Base-by-base conservation (phyloP, 2,797 vertebrate species). In the Paratrypauchen microcephalus region DNA sequence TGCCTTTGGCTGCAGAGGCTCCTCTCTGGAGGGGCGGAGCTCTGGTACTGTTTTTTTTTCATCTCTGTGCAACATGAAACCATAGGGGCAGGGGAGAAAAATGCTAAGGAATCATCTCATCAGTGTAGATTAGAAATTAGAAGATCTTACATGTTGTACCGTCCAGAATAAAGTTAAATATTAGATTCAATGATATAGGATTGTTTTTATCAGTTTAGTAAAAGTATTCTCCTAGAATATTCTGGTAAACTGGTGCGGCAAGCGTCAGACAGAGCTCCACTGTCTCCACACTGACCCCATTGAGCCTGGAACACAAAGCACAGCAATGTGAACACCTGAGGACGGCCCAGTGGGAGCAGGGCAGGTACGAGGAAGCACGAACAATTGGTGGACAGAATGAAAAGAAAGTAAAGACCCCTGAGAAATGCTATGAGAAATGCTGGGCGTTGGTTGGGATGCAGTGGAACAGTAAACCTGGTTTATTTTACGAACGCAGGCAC, bases 341-440 rank as follows among this genome's bases (percentile, higher is more conserved):
- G 83, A 81, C 0, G n/a, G 73, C 74, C 81, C 60, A 4, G 56
- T 28, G 24, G 83, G 75, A 23, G 50, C 69, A 70, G 57, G 73
- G 80, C 70, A 79, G 76, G 76, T 15, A 28, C 54, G 80, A 90
- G 83, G 83, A 90, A 88, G 76, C 52, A 0, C 60, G 26, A 82
- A 94, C 91, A 93, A 93, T 91, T 75, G 65, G 74, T 55, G 69
- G 57, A 80, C 72, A 74, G 74, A 90, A 72, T 81, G 75, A 83
- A 78, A 79, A 91, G 91, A 92, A 93, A 93, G 83, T 4, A 21
- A 91, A 93, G 85, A 92, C 88, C 87, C 89, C 90, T 93, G 92
- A 90, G 92, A 93, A 93, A 88, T 76, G 70, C 66, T 82, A 88
- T 92, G 91, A 91, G 92, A 93, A 93, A 87, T 75, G 69, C 64